Conservation (phyloP, 2,888 invertebrate species). For the Ophion slaviceki region DNA sequence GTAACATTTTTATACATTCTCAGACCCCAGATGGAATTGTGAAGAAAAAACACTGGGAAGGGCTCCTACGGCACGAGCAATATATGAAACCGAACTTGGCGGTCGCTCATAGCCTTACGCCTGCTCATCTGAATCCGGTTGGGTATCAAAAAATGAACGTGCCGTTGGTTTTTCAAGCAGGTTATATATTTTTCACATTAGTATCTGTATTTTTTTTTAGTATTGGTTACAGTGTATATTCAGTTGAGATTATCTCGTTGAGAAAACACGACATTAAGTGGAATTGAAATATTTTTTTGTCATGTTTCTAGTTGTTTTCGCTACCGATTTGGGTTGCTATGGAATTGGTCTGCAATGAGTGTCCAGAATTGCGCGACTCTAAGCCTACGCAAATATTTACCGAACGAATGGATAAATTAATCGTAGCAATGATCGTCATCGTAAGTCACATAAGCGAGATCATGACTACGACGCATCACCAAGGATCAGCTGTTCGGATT, state of each 20-base stretch:
- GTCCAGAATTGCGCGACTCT: conserved; percentile 21
- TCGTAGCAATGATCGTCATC: conserved; percentile 2
- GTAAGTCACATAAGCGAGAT: too few species aligned
- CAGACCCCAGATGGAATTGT: background rate
- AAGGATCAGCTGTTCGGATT: too few species aligned
- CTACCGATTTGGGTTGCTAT: conserved; percentile 16
- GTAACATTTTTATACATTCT: background rate
- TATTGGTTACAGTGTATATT: too few species aligned
- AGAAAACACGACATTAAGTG: background rate
- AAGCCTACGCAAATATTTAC: conserved; percentile 17
- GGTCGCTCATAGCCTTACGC: conserved; percentile 10
- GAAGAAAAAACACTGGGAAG: conserved; percentile 11
- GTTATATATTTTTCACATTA: background rate
- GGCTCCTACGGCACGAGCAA: conserved; percentile 8
- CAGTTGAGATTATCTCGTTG: too few species aligned
- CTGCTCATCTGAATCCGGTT: conserved; percentile 22
- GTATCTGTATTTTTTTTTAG: background rate
- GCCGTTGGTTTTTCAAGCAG: conserved; percentile 16
- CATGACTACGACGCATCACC: too few species aligned
- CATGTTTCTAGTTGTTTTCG: conserved; percentile 14
- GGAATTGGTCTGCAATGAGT: conserved; percentile 10
- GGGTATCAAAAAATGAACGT: conserved; percentile 20
- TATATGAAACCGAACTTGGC: conserved; percentile 2
- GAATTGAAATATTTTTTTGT: background rate
- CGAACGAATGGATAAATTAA: conserved; percentile 9